Conservation (phyloP, 2,797 vertebrate species). For the Mionectes olivaceus region DNA sequence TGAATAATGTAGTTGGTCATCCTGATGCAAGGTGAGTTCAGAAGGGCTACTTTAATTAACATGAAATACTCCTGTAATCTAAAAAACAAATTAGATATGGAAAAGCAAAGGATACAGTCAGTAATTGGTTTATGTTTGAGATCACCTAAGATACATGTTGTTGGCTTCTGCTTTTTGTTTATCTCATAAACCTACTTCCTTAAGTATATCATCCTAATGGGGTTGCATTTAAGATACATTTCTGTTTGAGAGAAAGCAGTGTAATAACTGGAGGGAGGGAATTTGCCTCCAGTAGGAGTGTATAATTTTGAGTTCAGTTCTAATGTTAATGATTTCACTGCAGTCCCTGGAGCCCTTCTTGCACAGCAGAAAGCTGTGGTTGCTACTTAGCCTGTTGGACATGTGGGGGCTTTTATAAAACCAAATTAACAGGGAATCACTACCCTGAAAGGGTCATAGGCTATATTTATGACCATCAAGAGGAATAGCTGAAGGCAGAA, state of each 20-base stretch:
- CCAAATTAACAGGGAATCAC: not conserved
- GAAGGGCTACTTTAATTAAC: not conserved
- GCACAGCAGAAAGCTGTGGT: not conserved
- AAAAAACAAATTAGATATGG: not conserved
- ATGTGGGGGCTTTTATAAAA: not conserved
- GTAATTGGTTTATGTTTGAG: not conserved
- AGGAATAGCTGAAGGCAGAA: not conserved
- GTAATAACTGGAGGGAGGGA: not conserved
- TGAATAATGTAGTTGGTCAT: conserved; percentile 71
- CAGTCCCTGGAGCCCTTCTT: not conserved
- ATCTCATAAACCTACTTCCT: not conserved
- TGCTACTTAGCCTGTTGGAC: conserved; percentile 10
- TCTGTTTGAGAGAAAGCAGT: not conserved
- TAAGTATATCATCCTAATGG: not conserved
- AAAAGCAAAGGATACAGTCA: not conserved
- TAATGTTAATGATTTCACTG: conserved; percentile 19
- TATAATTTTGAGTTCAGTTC: conserved; percentile 17
- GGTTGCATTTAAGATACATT: not conserved
- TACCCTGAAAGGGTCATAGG: not conserved
- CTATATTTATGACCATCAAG: not conserved
- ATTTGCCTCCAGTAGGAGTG: not conserved
- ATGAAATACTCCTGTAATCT: not conserved
- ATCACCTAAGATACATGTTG: not conserved
- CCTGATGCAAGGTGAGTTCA: conserved; percentile 78
- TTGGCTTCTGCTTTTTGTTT: not conserved